These are phyloP conservation scores for Rhopalosiphum padi DNA, from an alignment of 1,140 invertebrate genomes.

Conservation along the genomic window DNA sequence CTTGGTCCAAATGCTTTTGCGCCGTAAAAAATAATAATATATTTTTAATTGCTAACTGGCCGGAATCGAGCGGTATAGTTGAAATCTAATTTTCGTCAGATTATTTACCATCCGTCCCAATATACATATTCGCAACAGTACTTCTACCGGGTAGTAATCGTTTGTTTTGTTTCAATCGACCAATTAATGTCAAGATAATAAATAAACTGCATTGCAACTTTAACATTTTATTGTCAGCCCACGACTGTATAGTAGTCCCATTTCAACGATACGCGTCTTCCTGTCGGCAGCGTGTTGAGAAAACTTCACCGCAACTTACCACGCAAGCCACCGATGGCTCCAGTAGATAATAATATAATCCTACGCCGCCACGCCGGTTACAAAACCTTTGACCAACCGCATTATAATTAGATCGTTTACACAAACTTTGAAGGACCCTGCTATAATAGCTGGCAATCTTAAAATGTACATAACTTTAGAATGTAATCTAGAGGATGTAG, in stretches of 20 bases:
- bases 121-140: neutral
- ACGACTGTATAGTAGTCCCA: neutral
- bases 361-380: neutral
- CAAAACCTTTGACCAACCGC: slow-evolving; percentile 11
- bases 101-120: neutral
- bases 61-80: neutral
- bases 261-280: neutral
- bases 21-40: neutral
- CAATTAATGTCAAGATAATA: neutral
- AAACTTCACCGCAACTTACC: neutral
- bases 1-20: neutral
- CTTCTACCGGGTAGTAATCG: neutral
- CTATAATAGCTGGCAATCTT: slow-evolving; percentile 49
- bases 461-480: slow-evolving; percentile 39
- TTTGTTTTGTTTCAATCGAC: neutral
- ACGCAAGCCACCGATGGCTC: neutral
- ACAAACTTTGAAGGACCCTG: slow-evolving; percentile 1
- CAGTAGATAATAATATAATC: slow-evolving; percentile 31
- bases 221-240: neutral
- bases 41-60: neutral
- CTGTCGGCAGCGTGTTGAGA: neutral
- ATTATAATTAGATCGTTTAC: slow-evolving; percentile 35
- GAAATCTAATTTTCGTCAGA: neutral
- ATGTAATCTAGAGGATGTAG: slow-evolving; percentile 3
- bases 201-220: neutral